These are phyloP conservation scores for Thryonomys swinderianus DNA, from an alignment of 2,113 vertebrate genomes.

Conservation along the genomic window DNA sequence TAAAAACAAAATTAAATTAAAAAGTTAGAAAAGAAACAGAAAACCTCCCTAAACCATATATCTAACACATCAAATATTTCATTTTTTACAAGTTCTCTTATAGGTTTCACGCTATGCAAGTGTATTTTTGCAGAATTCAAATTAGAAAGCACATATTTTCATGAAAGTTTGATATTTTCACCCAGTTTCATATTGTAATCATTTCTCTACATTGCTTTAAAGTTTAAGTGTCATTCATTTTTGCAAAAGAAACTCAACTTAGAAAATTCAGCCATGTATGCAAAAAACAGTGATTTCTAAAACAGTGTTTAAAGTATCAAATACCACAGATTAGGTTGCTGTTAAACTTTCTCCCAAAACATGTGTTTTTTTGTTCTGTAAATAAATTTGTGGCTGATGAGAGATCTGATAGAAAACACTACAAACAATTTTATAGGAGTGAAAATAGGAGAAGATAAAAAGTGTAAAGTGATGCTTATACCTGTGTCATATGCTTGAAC, in stretches of 20 bases:
- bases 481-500: conserved; percentile 96
- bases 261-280: background rate
- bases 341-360: background rate
- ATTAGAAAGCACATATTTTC: conserved; percentile 19
- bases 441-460: background rate
- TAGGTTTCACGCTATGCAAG: background rate
- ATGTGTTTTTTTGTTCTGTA: background rate
- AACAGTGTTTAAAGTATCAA: background rate
- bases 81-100: conserved; percentile 11
- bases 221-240: conserved; percentile 18
- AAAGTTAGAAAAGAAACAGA: background rate
- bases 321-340: background rate
- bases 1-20: conserved; percentile 26
- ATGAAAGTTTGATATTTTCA: conserved; percentile 6
- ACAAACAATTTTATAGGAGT: background rate
- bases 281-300: background rate
- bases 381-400: background rate
- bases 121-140: conserved; percentile 49
- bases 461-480: conserved; percentile 68
- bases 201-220: conserved; percentile 14
- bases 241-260: conserved; percentile 37
- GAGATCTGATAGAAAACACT: background rate
- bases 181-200: background rate
- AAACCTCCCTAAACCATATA: background rate
- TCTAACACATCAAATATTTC: conserved; percentile 29